Percentiles rank a stretch among this genome's conserved stretches.
These are phyloP conservation scores for Phyllotreta striolata DNA, from an alignment of 2,888 invertebrate species.

Conservation along the genomic window DNA sequence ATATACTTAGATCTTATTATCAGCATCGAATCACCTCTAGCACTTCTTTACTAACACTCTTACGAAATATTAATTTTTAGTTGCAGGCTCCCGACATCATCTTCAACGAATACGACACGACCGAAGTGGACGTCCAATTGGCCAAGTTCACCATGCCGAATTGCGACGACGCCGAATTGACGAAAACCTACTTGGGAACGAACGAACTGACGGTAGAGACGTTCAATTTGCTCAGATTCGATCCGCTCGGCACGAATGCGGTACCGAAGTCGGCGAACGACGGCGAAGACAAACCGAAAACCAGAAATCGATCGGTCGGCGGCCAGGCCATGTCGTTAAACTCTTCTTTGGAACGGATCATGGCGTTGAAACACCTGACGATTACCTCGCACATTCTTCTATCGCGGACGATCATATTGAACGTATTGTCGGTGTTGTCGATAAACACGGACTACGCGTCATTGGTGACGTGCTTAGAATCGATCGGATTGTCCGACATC, in stretches of 20 bases:
- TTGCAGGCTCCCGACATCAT: conserved; percentile 59
- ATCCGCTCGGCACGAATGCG: conserved; percentile 65
- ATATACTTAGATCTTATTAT: too few species aligned
- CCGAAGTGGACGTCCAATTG: conserved; percentile 54
- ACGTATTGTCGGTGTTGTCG: conserved; percentile 62
- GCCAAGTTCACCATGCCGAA: conserved; percentile 51
- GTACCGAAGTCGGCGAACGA: conserved; percentile 58
- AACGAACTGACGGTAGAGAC: conserved; percentile 57
- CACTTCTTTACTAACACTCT: too few species aligned
- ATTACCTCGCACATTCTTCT: conserved; percentile 65
- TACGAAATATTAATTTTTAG: too few species aligned
- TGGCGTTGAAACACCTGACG: conserved; percentile 64
- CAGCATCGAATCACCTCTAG: too few species aligned
- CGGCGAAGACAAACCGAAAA: conserved; percentile 42
- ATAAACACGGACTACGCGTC: conserved; percentile 53
- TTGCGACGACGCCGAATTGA: conserved; percentile 53
- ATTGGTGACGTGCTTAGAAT: conserved; percentile 56
- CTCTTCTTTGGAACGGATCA: conserved; percentile 62
- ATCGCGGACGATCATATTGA: conserved; percentile 66
- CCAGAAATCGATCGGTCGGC: conserved; percentile 50
- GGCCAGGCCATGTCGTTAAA: conserved; percentile 64
- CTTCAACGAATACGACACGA: conserved; percentile 56
- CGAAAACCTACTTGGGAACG: conserved; percentile 55
- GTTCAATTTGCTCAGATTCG: conserved; percentile 62
- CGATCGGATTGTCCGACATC: conserved; percentile 65